A percentile compares a stretch with the other conserved stretches of the same genome.
Conservation (phyloP, 64 coral and sea anemone genomes). For the Pachyseris speciosa region DNA sequence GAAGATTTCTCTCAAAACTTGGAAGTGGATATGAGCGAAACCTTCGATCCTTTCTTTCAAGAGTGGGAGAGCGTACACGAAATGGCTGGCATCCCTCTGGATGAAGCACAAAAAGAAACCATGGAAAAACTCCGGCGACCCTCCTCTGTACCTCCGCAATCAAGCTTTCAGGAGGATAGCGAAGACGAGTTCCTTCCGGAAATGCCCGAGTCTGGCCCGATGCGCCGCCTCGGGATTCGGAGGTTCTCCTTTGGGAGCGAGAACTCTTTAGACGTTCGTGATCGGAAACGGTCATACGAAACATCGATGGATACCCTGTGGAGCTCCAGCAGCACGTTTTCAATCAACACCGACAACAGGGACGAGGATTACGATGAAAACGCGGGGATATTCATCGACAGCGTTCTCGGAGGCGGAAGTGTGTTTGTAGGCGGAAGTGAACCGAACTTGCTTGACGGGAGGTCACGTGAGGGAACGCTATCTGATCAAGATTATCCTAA, state of each 20-base stretch:
- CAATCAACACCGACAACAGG: conserved; percentile 74
- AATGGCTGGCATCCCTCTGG: conserved; percentile 69
- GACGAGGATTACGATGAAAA: conserved; percentile 66
- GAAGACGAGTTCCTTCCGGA: conserved; percentile 27
- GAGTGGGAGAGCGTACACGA: conserved; percentile 93
- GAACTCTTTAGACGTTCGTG: conserved; percentile 70
- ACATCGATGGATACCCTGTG: conserved; percentile 88
- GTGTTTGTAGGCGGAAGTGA: conserved; percentile 29
- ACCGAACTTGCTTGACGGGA: background rate
- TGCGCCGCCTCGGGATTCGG: conserved; percentile 22
- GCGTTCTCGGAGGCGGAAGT: background rate
- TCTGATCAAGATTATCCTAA: background rate
- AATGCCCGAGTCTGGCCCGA: background rate
- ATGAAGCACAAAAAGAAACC: conserved; percentile 54
- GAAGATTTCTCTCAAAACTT: conserved; percentile 85
- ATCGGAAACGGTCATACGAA: conserved; percentile 64
- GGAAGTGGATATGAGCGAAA: conserved; percentile 83
- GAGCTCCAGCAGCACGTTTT: conserved; percentile 90
- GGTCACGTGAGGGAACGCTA: background rate
- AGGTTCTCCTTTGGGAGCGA: conserved; percentile 59
- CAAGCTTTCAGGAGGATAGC: background rate
- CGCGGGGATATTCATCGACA: background rate
- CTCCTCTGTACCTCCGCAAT: background rate
- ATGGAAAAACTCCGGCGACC: conserved; percentile 44
- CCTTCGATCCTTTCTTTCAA: conserved; percentile 78